A percentile compares a stretch with the other conserved stretches of the same genome.
Conservation (phyloP, 2,113 vertebrate genomes). For the Engraulis encrasicolus region DNA sequence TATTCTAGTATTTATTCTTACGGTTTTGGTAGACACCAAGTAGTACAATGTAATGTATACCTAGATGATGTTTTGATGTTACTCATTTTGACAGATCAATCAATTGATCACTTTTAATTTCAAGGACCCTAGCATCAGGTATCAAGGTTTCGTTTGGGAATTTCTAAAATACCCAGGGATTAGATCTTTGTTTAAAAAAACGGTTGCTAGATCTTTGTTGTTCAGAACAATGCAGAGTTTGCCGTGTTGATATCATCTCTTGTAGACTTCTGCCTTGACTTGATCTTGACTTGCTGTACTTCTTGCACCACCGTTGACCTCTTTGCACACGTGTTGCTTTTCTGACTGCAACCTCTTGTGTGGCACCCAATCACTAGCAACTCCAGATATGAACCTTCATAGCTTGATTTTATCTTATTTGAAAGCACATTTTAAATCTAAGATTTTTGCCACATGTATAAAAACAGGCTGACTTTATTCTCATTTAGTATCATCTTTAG, state of each 20-base stretch:
- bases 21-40: not conserved
- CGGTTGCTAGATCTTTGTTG: not conserved
- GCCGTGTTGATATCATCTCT: slow-evolving; percentile 27
- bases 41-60: not conserved
- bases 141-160: not conserved
- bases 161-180: too few species aligned
- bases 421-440: slow-evolving; percentile 43
- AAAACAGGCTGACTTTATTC: slow-evolving; percentile 65
- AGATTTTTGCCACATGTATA: slow-evolving; percentile 74
- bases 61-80: not conserved
- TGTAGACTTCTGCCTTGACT: slow-evolving; percentile 37
- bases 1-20: not conserved
- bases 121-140: not conserved
- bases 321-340: slow-evolving; percentile 48
- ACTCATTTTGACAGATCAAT: not conserved
- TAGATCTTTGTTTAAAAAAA: not conserved
- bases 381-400: slow-evolving; percentile 49
- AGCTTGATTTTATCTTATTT: slow-evolving; percentile 37
- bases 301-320: slow-evolving; percentile 36
- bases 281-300: slow-evolving; percentile 43
- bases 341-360: slow-evolving; percentile 42
- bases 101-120: not conserved
- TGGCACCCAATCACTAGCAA: slow-evolving; percentile 50
- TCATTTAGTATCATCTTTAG: slow-evolving; percentile 70
- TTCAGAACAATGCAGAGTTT: not conserved